Base-by-base conservation (phyloP, 1,140 invertebrate genomes). In the Kradibia gibbosae region DNA sequence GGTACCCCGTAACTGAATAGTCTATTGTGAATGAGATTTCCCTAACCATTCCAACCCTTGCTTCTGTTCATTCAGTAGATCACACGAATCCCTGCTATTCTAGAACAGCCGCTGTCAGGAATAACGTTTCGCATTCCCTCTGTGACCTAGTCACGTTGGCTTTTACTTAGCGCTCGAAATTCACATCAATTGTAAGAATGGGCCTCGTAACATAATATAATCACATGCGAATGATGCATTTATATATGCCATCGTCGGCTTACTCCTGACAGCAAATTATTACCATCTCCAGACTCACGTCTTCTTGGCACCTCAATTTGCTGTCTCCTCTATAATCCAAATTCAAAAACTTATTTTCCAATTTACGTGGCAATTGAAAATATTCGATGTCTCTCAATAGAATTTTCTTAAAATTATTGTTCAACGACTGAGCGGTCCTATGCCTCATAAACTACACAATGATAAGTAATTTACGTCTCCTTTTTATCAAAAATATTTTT, bases 371-470 rank as follows among this genome's bases (percentile, higher is more conserved):
- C 13, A 80, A 13, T 28, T 75, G 48, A 20, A 25, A 80, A 11
- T 17, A 2, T 2, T 53, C 22, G 8, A 80, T 80, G 17, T 80
- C 71, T 10, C 55, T 62, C 22, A 80, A 42, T 3, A 80, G 11
- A 0, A 15, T 31, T 50, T 17, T 74, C 31, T 57, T 74, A 20
- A 80, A 80, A 25, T 80, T 67, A 62, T 80, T 80, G 1, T 67
- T 74, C 11, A 80, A 34, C 20, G 79, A 80, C 10, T 80, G 71
- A 7, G 15, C 7, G 0, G 39, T 67, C 17, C 79, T 28, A 36
- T 80, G 79, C 7, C 0, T 31, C 70, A 75, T 60, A 20, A 67
- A 80, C 79, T 80, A 48, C 3, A 36, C n/a, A 78, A 74, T 25
- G 57, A 42, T 48, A n/a, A n/a, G n/a, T 48, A 48, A 39, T 17